A percentile compares a stretch with the other conserved stretches of the same genome.
phyloP scores from a whole-genome alignment of 2,888 invertebrate species.

The Rambutsinella grinnellia region DNA sequence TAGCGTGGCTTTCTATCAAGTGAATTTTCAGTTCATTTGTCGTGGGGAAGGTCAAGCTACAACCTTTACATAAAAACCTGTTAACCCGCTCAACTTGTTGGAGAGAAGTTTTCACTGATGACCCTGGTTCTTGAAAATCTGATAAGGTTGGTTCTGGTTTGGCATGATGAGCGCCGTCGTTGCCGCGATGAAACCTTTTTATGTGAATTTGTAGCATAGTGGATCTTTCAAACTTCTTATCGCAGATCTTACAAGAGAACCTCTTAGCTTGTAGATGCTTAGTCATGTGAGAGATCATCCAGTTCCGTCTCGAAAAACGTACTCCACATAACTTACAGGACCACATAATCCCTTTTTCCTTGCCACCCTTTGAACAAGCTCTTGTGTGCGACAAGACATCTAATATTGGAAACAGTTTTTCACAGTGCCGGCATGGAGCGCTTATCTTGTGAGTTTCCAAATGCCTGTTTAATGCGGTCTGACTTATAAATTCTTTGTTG shows the following conservation, averaged over 20 bases:
- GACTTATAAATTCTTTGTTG: background rate
- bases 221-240: constrained; percentile 12
- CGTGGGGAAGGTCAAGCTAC: background rate
- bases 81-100: constrained; percentile 1
- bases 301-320: background rate
- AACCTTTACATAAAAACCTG: constrained; percentile 14
- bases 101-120: background rate
- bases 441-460: background rate
- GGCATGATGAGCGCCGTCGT: background rate
- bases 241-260: constrained; percentile 25
- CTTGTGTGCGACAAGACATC: constrained; percentile 15
- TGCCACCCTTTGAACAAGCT: background rate
- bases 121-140: background rate
- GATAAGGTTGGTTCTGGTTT: background rate
- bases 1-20: constrained; percentile 2
- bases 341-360: background rate
- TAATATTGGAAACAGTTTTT: background rate
- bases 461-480: background rate
- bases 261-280: constrained; percentile 18
- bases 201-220: constrained; percentile 23
- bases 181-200: constrained; percentile 26
- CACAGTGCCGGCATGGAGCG: constrained; percentile 18
- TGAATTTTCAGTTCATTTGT: constrained; percentile 11
- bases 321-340: constrained; percentile 27
- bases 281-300: constrained; percentile 28